Percentiles rank a stretch among this genome's conserved stretches.
These are phyloP conservation scores for Moxostoma hubbsi DNA, from an alignment of 2,797 vertebrate species.

Conservation along the genomic window DNA sequence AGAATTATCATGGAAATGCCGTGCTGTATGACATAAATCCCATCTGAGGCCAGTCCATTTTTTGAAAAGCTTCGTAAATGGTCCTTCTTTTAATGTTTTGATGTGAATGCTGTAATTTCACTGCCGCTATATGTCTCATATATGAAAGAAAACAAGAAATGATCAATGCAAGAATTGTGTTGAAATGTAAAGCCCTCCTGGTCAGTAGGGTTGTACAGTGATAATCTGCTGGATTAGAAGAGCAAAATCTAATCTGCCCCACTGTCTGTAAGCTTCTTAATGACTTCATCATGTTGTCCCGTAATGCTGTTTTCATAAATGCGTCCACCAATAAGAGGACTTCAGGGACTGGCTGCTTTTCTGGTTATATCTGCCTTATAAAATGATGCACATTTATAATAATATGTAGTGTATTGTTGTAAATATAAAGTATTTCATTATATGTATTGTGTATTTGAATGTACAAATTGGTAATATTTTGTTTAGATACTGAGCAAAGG, in stretches of 20 bases:
- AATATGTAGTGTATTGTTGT: neutral
- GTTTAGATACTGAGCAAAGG: neutral
- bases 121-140: constrained; percentile 34
- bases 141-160: constrained; percentile 61
- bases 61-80: neutral
- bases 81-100: neutral
- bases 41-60: constrained; percentile 28
- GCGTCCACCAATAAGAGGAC: constrained; percentile 67
- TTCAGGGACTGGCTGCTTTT: constrained; percentile 41
- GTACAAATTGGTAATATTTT: too few relatives aligned
- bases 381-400: neutral
- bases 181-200: constrained; percentile 63
- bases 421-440: neutral
- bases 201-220: constrained; percentile 70
- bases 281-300: constrained; percentile 74
- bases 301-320: constrained; percentile 72
- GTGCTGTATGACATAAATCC: constrained; percentile 56
- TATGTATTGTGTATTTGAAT: too few relatives aligned
- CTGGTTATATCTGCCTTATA: constrained; percentile 47
- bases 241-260: constrained; percentile 82
- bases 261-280: constrained; percentile 83
- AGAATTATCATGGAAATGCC: constrained; percentile 52
- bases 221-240: constrained; percentile 84
- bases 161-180: constrained; percentile 70
- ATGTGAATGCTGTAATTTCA: constrained; percentile 6